These are phyloP conservation scores for Aplocera efformata DNA, from an alignment of 2,888 invertebrate species.

Conservation along the genomic window DNA sequence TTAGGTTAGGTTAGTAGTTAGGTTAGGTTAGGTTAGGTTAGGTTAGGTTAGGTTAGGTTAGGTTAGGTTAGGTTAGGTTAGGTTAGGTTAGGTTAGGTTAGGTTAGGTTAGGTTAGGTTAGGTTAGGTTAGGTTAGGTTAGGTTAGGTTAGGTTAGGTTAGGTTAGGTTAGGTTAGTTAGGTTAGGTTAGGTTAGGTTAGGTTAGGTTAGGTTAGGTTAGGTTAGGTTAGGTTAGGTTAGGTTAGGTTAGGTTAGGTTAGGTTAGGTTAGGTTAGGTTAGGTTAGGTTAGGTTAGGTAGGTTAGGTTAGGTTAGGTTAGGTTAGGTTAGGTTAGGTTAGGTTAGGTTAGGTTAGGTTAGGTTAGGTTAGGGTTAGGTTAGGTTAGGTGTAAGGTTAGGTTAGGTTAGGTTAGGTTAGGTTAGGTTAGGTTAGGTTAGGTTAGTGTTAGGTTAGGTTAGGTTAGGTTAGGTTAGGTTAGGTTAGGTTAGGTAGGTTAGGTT, in stretches of 20 bases:
- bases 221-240: no score
- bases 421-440: slow-evolving; percentile 25
- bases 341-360: slow-evolving; percentile 31
- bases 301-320: slow-evolving; percentile 26
- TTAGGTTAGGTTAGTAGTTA: slow-evolving; percentile 21
- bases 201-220: no score
- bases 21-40: slow-evolving; percentile 25
- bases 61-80: no score
- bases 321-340: slow-evolving; percentile 26
- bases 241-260: no score
- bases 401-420: slow-evolving; percentile 31
- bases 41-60: slow-evolving; percentile 13
- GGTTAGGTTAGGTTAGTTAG: no score
- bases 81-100: no score
- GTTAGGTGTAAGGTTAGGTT: slow-evolving; percentile 27
- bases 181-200: no score
- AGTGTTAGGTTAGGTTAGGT: slow-evolving; percentile 33
- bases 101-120: no score
- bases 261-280: no score
- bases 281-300: slow-evolving; percentile 17
- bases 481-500: slow-evolving; percentile 33
- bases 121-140: neutral
- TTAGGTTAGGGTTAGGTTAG: slow-evolving; percentile 27
- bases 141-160: no score
- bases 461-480: slow-evolving; percentile 31